Percentiles rank a stretch among this genome's conserved stretches.
Conservation (phyloP, 2,888 invertebrate genomes). For the Spisula solida region DNA sequence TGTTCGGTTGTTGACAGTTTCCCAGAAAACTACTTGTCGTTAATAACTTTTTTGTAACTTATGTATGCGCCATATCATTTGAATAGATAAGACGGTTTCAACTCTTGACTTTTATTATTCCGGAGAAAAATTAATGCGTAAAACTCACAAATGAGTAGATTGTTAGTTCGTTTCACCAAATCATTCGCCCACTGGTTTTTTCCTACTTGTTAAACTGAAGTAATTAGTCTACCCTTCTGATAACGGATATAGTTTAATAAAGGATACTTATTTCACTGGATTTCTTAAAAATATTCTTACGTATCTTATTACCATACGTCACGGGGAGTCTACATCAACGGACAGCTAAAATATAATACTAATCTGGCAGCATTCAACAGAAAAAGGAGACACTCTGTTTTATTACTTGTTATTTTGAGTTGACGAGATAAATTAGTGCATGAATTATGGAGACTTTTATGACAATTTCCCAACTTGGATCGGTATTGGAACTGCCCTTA, state of each 20-base stretch:
- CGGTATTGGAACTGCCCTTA: no score
- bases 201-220: slow-evolving; percentile 1
- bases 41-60: slow-evolving; percentile 41
- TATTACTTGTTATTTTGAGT: no score
- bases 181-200: not conserved
- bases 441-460: no score
- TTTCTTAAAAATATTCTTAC: not conserved
- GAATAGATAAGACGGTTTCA: slow-evolving; percentile 38
- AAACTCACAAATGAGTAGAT: slow-evolving; percentile 21
- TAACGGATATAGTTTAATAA: not conserved
- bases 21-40: slow-evolving; percentile 42
- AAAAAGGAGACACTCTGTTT: no score
- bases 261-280: not conserved
- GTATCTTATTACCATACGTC: no score
- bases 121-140: slow-evolving; percentile 31
- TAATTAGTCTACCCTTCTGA: not conserved
- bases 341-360: no score
- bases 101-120: slow-evolving; percentile 54
- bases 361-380: no score
- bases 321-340: no score
- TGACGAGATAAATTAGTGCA: no score
- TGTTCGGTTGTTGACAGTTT: slow-evolving; percentile 19
- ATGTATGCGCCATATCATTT: slow-evolving; percentile 42
- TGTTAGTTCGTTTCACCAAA: not conserved
- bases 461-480: no score